A percentile compares a stretch with the other conserved stretches of the same genome.
Evolutionary conservation across 30 jellyfish, hydroid and myxozoan genomes (phyloP).

Genomic region (Pseudorhiza aurosa): DNA sequence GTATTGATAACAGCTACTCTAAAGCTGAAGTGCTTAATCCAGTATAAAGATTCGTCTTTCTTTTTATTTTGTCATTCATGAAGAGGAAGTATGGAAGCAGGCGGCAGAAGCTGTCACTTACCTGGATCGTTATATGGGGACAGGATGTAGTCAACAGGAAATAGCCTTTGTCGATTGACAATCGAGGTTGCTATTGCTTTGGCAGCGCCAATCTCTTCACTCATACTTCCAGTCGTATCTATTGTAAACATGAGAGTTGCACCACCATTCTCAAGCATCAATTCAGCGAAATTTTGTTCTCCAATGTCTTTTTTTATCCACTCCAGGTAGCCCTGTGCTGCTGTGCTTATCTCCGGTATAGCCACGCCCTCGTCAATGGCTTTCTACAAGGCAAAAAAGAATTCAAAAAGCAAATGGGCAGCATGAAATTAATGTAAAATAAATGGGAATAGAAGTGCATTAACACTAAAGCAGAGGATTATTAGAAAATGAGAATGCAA

Average conservation of each 20-base stretch:
- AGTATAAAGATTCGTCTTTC: no score
- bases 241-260: constrained; percentile 76
- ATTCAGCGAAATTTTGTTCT: constrained; percentile 25
- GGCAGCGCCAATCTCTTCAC: constrained; percentile 64
- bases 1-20: no score
- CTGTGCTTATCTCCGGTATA: constrained; percentile 42
- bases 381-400: constrained; percentile 49
- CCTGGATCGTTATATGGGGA: constrained; percentile 88
- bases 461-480: no score
- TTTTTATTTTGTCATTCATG: no score
- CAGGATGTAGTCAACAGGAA: constrained; percentile 77
- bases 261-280: constrained; percentile 65
- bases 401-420: no score
- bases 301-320: constrained; percentile 56
- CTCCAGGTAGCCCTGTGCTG: constrained; percentile 49
- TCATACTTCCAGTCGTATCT: constrained; percentile 81
- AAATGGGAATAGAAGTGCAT: no score
- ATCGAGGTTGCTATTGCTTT: constrained; percentile 69
- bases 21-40: no score
- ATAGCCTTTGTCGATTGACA: constrained; percentile 46
- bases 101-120: neutral
- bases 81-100: neutral
- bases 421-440: no score
- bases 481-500: no score
- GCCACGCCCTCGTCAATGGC: constrained; percentile 52